These are phyloP conservation scores for Phrynosoma blainvillii DNA, from an alignment of 2,113 vertebrate species.

Conservation along the genomic window DNA sequence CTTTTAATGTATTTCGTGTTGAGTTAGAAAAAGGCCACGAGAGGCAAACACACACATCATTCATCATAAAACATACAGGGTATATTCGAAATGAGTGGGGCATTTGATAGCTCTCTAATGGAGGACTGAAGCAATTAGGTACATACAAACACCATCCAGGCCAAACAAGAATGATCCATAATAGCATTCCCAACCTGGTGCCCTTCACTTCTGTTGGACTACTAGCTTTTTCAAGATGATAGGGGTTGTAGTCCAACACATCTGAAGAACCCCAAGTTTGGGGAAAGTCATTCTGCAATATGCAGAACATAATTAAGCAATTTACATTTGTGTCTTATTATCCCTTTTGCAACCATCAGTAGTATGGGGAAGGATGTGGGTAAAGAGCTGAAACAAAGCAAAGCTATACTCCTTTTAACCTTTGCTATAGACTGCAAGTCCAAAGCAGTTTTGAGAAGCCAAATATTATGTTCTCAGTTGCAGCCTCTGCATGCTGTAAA, in stretches of 20 bases:
- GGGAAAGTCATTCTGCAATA: neutral
- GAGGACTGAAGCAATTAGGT: neutral
- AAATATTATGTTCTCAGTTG: too few species aligned
- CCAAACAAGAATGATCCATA: too few species aligned
- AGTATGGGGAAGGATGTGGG: neutral
- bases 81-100: neutral
- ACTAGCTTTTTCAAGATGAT: neutral
- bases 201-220: neutral
- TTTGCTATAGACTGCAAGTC: neutral
- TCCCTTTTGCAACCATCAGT: neutral
- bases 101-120: neutral
- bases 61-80: neutral
- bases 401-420: too few species aligned
- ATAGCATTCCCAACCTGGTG: neutral
- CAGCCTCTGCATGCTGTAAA: neutral
- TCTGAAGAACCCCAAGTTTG: neutral
- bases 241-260: neutral
- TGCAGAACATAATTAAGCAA: neutral
- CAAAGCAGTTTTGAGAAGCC: neutral
- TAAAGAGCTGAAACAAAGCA: neutral
- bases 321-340: neutral
- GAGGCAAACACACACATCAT: neutral
- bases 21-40: neutral
- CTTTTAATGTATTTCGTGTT: constrained; percentile 25
- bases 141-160: neutral